Evolutionary conservation across 2,113 vertebrate genomes (phyloP).

Genomic region (Caranx melampygus): DNA sequence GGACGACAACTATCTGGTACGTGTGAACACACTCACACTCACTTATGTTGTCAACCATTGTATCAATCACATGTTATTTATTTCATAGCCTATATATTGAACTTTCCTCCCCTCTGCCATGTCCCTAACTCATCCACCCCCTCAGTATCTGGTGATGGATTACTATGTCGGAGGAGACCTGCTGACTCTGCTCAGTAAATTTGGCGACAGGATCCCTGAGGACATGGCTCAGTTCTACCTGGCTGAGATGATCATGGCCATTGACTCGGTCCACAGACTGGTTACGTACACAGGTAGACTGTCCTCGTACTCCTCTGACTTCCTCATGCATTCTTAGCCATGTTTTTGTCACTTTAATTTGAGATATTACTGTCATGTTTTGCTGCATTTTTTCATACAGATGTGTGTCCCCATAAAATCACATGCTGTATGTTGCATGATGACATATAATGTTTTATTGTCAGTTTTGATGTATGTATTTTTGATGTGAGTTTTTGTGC

Average conservation of each 20-base stretch:
- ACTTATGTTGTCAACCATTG: too few relatives aligned
- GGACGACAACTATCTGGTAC: constrained; percentile 90
- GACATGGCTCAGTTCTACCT: constrained; percentile 92
- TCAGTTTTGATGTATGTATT: too few relatives aligned
- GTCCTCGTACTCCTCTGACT: neutral
- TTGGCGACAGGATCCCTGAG: constrained; percentile 87
- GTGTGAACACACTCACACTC: neutral
- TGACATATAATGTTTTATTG: too few relatives aligned
- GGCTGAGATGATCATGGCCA: constrained; percentile 90
- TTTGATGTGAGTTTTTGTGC: too few relatives aligned
- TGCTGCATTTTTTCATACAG: too few relatives aligned
- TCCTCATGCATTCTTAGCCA: too few relatives aligned
- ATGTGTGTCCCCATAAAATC: too few relatives aligned
- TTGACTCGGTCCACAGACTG: constrained; percentile 88
- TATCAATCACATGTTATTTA: too few relatives aligned
- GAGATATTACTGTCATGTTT: too few relatives aligned
- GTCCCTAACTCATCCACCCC: neutral
- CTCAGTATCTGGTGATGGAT: constrained; percentile 91
- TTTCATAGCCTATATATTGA: neutral
- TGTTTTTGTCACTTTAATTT: too few relatives aligned
- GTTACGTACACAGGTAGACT: constrained; percentile 87
- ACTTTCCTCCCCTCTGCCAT: neutral
- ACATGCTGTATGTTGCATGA: too few relatives aligned
- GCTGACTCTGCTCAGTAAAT: constrained; percentile 90
- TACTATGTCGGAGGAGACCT: constrained; percentile 92